Conservation (phyloP, 2,113 vertebrate species). For the Bos javanicus region DNA sequence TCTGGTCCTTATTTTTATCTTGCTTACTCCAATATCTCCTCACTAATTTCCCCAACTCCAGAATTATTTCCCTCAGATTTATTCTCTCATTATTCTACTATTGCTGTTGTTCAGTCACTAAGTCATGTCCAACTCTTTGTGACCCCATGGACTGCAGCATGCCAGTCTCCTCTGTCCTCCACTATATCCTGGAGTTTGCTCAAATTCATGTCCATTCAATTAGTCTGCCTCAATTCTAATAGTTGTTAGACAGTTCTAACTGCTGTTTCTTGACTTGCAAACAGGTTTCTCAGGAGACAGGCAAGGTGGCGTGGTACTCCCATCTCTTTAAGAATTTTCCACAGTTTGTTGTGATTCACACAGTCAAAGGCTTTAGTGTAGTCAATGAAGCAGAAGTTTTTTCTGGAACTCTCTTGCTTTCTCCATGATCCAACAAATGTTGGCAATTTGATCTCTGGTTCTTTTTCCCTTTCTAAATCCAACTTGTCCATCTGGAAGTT, state of each 20-base stretch:
- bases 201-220: not conserved
- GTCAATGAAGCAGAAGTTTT: not conserved
- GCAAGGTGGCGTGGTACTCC: not conserved
- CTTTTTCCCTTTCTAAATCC: not conserved
- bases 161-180: not conserved
- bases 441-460: not conserved
- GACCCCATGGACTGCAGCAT: not conserved
- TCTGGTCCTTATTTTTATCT: not conserved
- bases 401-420: not conserved
- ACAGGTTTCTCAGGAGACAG: not conserved
- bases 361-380: not conserved
- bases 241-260: not conserved
- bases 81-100: not conserved
- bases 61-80: not conserved
- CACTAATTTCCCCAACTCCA: not conserved
- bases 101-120: not conserved
- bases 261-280: not conserved
- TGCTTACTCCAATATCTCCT: not conserved
- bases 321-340: not conserved
- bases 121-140: not conserved
- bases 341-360: not conserved
- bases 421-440: not conserved
- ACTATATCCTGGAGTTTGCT: not conserved
- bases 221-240: not conserved
- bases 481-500: not conserved